phyloP scores from a whole-genome alignment of 2,797 vertebrate species.

The Dipus sagitta region DNA sequence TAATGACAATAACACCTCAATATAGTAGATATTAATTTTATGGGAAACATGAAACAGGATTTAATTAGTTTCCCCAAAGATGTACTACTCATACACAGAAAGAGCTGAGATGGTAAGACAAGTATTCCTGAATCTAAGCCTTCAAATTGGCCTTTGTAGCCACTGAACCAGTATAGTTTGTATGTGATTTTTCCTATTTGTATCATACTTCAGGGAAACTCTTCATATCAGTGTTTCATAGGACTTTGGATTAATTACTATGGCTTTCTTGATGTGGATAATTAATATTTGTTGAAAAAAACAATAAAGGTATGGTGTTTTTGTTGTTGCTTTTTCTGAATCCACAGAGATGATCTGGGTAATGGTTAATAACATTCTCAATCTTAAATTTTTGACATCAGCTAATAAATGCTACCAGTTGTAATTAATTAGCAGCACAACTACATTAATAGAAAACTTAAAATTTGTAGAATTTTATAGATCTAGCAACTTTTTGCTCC shows the following conservation, averaged over 20 bases:
- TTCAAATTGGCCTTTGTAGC: background rate
- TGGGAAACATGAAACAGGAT: background rate
- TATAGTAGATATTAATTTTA: background rate
- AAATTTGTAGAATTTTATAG: background rate
- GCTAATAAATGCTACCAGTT: conserved; percentile 2
- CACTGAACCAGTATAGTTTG: background rate
- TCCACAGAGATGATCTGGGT: conserved; percentile 10
- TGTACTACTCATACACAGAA: background rate
- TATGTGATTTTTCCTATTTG: background rate
- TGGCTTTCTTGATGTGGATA: background rate
- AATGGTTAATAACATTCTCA: background rate
- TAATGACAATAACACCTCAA: conserved; percentile 6
- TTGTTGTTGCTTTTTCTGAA: background rate
- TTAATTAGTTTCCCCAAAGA: background rate
- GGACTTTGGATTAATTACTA: background rate
- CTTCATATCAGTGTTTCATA: background rate
- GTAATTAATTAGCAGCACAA: conserved; percentile 11
- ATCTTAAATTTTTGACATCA: background rate
- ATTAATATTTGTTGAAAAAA: background rate
- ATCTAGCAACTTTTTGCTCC: background rate
- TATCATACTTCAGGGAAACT: background rate
- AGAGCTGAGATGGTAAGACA: background rate
- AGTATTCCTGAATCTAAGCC: background rate
- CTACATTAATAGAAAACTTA: conserved; percentile 21
- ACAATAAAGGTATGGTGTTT: background rate